Base-by-base conservation (phyloP, 2,888 invertebrate genomes). In the Adela reaumurella region DNA sequence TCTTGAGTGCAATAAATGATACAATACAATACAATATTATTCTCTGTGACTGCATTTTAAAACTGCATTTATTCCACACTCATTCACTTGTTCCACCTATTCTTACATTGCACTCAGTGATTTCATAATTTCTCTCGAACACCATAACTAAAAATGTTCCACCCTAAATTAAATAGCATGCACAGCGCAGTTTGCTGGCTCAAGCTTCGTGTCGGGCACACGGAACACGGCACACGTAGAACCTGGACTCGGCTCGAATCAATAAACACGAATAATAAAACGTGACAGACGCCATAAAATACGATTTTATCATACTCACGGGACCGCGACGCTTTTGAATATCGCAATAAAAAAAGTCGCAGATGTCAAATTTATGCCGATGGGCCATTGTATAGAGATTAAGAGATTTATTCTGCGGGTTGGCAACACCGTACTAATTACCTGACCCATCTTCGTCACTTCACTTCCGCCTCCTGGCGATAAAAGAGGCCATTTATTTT, bases 361-460 rank as follows among this genome's bases (percentile, higher is more conserved):
- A 76, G 73, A 76, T 77, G 77, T 76, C 74, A 74, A 74, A 78
- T 78, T 78, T 78, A 78, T 77, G 74, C 74, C 68, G 64, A 66
- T 58, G 70, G 70, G 70, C 74, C 74, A 74, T 74, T 76, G 76
- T 71, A 74, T 73, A 76, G 72, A 74, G 76, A 78, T 78, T 78
- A 76, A 76, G 76, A 73, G 74, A 74, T 78, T 77, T 76, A 77
- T 68, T 68, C 65, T 66, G 63, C 62, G 59, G 62, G 62, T 14
- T 3, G n/a, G 35, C 35, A 14, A 14, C 35, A 14, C 35, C 6
- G 35, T 3, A 3, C 35, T 35, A 35, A 35, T 35, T 35, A 35
- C 35, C 35, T 35, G 35, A 8, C 6, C 35, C 11, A 8, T 14
- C 35, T 14, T 24, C 24, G 24, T 6, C 5, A 4, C 24, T 8